A percentile compares a stretch with the other conserved stretches of the same genome.
Evolutionary conservation across 1,140 invertebrate genomes (phyloP).

Genomic region (Drosophila rhopaloa): DNA sequence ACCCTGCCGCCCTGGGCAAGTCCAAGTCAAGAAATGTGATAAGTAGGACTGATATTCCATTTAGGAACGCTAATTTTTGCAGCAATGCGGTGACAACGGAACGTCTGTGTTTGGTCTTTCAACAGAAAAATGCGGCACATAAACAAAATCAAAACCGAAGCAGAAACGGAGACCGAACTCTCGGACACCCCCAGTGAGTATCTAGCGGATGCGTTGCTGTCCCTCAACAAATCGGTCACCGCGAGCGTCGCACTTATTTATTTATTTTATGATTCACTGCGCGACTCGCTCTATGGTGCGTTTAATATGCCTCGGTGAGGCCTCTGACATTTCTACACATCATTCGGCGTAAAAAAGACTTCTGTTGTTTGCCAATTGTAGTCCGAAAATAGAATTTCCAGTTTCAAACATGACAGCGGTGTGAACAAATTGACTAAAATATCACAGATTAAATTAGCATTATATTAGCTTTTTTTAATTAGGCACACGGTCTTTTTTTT

Average conservation of each 20-base stretch:
- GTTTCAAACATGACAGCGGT: slow-evolving; percentile 31
- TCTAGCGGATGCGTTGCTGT: slow-evolving; percentile 67
- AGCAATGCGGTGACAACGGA: slow-evolving; percentile 56
- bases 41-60: slow-evolving; percentile 39
- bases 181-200: slow-evolving; percentile 18
- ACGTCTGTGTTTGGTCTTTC: slow-evolving; percentile 59
- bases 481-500: slow-evolving; percentile 29
- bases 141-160: slow-evolving; percentile 36
- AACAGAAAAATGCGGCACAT: slow-evolving; percentile 57
- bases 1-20: slow-evolving; percentile 11
- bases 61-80: slow-evolving; percentile 53
- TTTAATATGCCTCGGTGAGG: slow-evolving; percentile 39
- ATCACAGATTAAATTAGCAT: slow-evolving; percentile 66
- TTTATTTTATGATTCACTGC: slow-evolving; percentile 63
- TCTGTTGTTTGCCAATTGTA: slow-evolving; percentile 57
- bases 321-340: slow-evolving; percentile 56
- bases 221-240: slow-evolving; percentile 51
- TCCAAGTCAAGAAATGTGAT: slow-evolving; percentile 40
- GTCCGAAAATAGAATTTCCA: slow-evolving; percentile 56
- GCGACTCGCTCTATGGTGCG: slow-evolving; percentile 41
- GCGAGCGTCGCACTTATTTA: slow-evolving; percentile 55
- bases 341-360: slow-evolving; percentile 33
- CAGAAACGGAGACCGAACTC: slow-evolving; percentile 9
- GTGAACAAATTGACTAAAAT: slow-evolving; percentile 42
- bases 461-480: slow-evolving; percentile 48